Conservation (phyloP, 1,140 invertebrate genomes). For the Doryteuthis pealeii region DNA sequence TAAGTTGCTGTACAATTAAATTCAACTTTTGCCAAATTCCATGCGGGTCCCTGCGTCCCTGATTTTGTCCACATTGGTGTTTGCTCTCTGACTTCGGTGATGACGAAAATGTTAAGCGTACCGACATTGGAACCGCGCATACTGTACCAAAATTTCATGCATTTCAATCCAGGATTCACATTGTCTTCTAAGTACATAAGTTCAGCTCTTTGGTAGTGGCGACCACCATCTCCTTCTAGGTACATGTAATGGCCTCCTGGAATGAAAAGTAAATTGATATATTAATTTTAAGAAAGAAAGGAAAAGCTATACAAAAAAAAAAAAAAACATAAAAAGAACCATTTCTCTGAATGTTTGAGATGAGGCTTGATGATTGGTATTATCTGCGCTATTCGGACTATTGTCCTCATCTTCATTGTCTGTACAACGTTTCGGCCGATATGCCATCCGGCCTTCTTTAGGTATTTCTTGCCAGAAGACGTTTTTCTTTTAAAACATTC, state of each 20-base stretch:
- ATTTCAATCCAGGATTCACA: slow-evolving; percentile 57
- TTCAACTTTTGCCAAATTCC: slow-evolving; percentile 37
- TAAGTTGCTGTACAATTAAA: background rate
- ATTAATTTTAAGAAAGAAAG: too few species aligned
- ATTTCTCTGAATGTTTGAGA: too few species aligned
- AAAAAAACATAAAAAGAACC: too few species aligned
- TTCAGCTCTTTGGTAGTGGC: slow-evolving; percentile 70
- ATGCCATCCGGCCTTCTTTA: too few species aligned
- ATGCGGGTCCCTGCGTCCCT: slow-evolving; percentile 45
- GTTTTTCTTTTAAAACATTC: too few species aligned
- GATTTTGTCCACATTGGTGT: slow-evolving; percentile 41
- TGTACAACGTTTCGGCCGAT: too few species aligned
- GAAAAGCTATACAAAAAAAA: too few species aligned
- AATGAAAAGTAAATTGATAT: background rate
- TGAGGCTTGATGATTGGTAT: too few species aligned
- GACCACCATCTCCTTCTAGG: slow-evolving; percentile 66
- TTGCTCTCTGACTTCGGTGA: slow-evolving; percentile 24
- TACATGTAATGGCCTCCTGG: slow-evolving; percentile 73
- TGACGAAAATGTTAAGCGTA: slow-evolving; percentile 47
- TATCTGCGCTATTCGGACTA: too few species aligned
- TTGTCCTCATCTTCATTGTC: too few species aligned
- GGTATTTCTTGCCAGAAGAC: too few species aligned
- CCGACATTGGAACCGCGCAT: slow-evolving; percentile 49
- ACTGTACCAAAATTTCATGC: slow-evolving; percentile 43
- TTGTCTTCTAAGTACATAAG: slow-evolving; percentile 64